Evolutionary conservation across 2,113 vertebrate genomes (phyloP).

Genomic region (Sapayoa aenigma): DNA sequence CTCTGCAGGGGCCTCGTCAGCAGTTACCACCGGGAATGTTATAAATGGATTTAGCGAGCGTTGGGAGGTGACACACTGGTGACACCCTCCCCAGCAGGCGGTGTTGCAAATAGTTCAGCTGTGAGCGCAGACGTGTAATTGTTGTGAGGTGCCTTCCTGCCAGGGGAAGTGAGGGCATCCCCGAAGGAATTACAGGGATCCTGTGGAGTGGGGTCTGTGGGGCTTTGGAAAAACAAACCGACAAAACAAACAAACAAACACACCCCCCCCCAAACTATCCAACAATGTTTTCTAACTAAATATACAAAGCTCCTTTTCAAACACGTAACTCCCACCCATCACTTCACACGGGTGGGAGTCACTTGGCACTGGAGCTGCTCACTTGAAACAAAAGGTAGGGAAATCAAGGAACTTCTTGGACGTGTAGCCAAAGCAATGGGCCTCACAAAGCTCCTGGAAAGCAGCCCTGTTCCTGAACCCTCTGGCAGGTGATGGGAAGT

Average conservation of each 20-base stretch:
- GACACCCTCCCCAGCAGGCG: constrained; percentile 34
- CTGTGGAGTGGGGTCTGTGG: too few relatives aligned
- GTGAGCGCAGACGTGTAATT: neutral
- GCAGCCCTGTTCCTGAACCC: neutral
- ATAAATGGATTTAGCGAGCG: neutral
- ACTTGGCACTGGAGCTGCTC: neutral
- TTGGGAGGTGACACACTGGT: constrained; percentile 28
- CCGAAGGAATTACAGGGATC: neutral
- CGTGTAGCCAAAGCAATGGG: fast-evolving
- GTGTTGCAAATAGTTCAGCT: constrained; percentile 17
- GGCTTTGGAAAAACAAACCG: too few relatives aligned
- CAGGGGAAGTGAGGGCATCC: fast-evolving
- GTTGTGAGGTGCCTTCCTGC: neutral
- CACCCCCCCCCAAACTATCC: neutral
- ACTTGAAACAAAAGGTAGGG: neutral
- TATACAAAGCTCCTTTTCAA: neutral
- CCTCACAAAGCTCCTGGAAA: neutral
- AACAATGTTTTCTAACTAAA: neutral
- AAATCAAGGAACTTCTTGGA: neutral
- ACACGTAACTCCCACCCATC: neutral
- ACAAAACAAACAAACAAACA: neutral
- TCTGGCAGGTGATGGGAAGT: neutral
- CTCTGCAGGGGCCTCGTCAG: neutral
- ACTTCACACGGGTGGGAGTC: neutral
- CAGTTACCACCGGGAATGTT: neutral